Evolutionary conservation across 1,140 invertebrate species (phyloP).

Genomic region (Drosophila dunni): DNA sequence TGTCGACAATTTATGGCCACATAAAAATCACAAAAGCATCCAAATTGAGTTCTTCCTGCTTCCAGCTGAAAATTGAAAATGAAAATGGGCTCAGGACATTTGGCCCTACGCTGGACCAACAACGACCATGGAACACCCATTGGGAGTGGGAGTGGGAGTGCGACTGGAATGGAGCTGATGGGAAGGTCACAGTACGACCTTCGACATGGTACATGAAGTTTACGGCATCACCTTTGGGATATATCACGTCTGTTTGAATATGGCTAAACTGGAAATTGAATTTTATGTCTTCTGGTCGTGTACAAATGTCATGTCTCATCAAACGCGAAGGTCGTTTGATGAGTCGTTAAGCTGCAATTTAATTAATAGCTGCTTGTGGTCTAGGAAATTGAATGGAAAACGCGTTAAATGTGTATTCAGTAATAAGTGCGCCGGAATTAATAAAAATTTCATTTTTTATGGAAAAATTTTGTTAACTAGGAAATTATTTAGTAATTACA

Average conservation of each 20-base stretch:
- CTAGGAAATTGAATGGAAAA: too few species aligned
- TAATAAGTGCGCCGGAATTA: neutral
- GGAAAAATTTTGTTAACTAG: too few species aligned
- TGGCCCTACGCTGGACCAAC: constrained; percentile 5
- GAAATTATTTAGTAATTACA: too few species aligned
- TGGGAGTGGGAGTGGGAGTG: neutral
- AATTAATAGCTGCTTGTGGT: neutral
- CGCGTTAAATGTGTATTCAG: neutral
- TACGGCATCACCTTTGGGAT: constrained; percentile 40
- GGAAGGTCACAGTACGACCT: constrained; percentile 38
- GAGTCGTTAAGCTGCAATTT: neutral
- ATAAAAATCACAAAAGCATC: constrained; percentile 71
- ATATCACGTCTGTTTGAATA: constrained; percentile 76
- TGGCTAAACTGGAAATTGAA: constrained; percentile 67
- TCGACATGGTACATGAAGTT: constrained; percentile 38
- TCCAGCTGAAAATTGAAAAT: constrained; percentile 41
- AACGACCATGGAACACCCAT: neutral
- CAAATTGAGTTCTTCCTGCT: constrained; percentile 34
- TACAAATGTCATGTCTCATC: constrained; percentile 30
- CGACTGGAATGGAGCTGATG: neutral
- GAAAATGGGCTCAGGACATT: constrained; percentile 29
- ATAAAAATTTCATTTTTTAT: too few species aligned
- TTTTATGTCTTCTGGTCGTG: constrained; percentile 52
- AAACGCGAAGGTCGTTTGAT: constrained; percentile 17
- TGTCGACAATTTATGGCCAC: constrained; percentile 67